Percentiles rank a stretch among this genome's conserved stretches.
These are phyloP conservation scores for Bombus impatiens DNA, from an alignment of 1,140 invertebrate species.

Conservation along the genomic window DNA sequence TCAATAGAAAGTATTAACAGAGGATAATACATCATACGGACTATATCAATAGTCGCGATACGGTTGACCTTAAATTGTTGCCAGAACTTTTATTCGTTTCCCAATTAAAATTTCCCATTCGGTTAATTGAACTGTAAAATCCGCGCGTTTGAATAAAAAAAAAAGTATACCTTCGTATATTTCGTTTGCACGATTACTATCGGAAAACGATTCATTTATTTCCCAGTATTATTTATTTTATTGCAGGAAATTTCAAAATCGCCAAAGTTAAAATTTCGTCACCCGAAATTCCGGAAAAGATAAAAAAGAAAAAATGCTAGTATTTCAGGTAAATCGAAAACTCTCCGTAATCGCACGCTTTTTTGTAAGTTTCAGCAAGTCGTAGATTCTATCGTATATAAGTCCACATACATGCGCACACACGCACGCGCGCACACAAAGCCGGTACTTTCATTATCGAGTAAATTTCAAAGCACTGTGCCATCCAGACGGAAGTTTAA, in stretches of 20 bases:
- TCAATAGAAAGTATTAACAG: too few relatives aligned
- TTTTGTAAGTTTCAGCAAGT: neutral
- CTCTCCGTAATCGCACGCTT: neutral
- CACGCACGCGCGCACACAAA: neutral
- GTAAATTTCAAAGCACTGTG: neutral
- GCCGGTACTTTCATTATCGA: neutral
- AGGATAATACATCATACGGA: too few relatives aligned
- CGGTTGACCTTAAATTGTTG: too few relatives aligned
- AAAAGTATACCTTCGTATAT: neutral
- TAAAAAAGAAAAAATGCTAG: neutral
- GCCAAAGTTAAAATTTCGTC: too few relatives aligned
- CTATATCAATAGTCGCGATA: too few relatives aligned
- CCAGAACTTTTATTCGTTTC: too few relatives aligned
- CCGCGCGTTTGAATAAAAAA: neutral
- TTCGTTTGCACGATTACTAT: neutral
- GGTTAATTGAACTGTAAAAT: too few relatives aligned
- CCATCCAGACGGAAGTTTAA: constrained; percentile 4
- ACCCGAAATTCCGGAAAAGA: too few relatives aligned
- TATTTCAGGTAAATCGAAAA: neutral
- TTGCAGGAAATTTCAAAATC: neutral
- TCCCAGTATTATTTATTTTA: neutral
- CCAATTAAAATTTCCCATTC: too few relatives aligned
- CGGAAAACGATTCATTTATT: neutral
- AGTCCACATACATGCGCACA: neutral
- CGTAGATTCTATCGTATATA: neutral